Evolutionary conservation across 1,140 invertebrate species (phyloP).

Genomic region (Musca vetustissima): DNA sequence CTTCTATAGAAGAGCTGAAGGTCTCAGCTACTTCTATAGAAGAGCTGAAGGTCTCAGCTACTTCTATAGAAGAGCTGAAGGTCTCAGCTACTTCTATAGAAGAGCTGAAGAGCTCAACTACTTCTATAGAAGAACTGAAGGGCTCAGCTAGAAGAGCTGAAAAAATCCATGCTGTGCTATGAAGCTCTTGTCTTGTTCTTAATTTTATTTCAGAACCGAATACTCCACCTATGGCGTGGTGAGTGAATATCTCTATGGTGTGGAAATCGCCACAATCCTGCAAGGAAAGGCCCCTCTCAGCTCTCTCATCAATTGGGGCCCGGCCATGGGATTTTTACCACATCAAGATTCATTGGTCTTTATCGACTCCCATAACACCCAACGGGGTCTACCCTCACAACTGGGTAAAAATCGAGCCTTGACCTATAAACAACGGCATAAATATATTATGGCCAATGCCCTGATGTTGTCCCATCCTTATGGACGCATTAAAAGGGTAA

Average conservation of each 20-base stretch:
- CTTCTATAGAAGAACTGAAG: no score
- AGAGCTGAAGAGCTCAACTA: no score
- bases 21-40: no score
- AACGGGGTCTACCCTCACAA: slow-evolving; percentile 61
- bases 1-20: no score
- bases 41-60: no score
- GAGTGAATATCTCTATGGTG: slow-evolving; percentile 74
- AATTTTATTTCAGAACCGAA: slow-evolving; percentile 61
- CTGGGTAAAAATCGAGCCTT: slow-evolving; percentile 47
- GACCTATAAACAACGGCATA: slow-evolving; percentile 61
- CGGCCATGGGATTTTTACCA: slow-evolving; percentile 62
- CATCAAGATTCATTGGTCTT: slow-evolving; percentile 63
- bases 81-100: no score
- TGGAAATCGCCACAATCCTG: slow-evolving; percentile 58
- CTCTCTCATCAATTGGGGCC: slow-evolving; percentile 58
- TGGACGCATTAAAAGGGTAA: slow-evolving; percentile 64
- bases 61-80: no score
- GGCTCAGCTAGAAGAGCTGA: no score
- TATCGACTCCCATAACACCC: slow-evolving; percentile 67
- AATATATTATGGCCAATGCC: slow-evolving; percentile 71
- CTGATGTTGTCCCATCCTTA: slow-evolving; percentile 80
- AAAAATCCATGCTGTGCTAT: no score
- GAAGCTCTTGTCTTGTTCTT: not conserved
- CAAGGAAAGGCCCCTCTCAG: slow-evolving; percentile 27
- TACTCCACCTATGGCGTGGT: slow-evolving; percentile 70